Percentiles rank a stretch among this genome's conserved stretches.
Conservation (phyloP, 2,797 vertebrate genomes). For the Peromyscus melanophrys region DNA sequence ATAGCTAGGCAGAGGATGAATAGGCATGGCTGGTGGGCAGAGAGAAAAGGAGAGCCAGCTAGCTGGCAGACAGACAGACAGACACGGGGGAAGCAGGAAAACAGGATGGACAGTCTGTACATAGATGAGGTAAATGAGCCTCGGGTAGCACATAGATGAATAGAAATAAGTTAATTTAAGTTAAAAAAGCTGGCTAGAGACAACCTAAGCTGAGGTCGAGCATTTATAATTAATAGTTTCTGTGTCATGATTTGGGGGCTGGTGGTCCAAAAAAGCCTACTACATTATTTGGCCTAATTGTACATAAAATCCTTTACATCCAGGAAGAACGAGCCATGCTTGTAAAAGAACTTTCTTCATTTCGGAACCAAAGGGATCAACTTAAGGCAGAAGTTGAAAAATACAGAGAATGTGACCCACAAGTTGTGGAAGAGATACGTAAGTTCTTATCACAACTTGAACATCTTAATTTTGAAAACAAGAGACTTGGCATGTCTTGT, state of each 20-base stretch:
- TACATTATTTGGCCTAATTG: conserved; percentile 38
- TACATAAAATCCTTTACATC: conserved; percentile 70
- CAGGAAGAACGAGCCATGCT: conserved; percentile 93
- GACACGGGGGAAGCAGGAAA: background rate
- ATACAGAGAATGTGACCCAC: conserved; percentile 97
- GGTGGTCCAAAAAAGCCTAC: background rate
- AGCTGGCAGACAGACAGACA: background rate
- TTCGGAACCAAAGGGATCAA: conserved; percentile 91
- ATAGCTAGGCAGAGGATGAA: background rate
- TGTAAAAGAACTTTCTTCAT: conserved; percentile 91
- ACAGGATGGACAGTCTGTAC: background rate
- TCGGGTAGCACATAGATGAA: background rate
- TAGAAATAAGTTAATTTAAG: background rate
- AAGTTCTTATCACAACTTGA: conserved; percentile 88
- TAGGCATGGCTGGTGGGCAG: background rate
- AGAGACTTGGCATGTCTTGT: conserved; percentile 16
- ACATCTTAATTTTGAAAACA: conserved; percentile 5
- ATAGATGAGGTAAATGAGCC: background rate
- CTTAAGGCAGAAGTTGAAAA: conserved; percentile 94
- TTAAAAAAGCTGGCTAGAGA: background rate
- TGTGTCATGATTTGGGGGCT: background rate
- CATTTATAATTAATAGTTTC: background rate
- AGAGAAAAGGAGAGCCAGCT: background rate
- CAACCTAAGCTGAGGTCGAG: background rate
- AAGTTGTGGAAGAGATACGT: conserved; percentile 96